Percentiles rank a stretch among this genome's conserved stretches.
These are phyloP conservation scores for Synchiropus splendidus DNA, from an alignment of 2,113 vertebrate species.

Conservation along the genomic window DNA sequence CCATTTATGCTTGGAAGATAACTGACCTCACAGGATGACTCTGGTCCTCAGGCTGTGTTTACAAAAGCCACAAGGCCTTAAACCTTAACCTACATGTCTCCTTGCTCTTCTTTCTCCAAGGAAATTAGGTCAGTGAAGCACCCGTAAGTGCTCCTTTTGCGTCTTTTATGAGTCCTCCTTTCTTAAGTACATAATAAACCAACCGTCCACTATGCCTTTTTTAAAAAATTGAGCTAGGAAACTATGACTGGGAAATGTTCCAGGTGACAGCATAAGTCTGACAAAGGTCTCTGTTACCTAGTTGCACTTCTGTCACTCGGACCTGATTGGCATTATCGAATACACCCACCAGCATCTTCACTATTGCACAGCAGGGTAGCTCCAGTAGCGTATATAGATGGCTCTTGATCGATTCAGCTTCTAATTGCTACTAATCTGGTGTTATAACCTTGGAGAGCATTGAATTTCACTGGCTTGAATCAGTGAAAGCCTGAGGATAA, in stretches of 20 bases:
- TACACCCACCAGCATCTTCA: slow-evolving; percentile 25
- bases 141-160: slow-evolving; percentile 18
- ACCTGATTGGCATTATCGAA: slow-evolving; percentile 13
- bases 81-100: slow-evolving; percentile 22
- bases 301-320: not conserved
- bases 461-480: slow-evolving; percentile 34
- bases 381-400: slow-evolving; percentile 31
- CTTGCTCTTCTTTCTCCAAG: slow-evolving; percentile 13
- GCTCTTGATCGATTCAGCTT: slow-evolving; percentile 38
- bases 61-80: slow-evolving; percentile 4
- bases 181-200: too few species aligned
- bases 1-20: too few species aligned
- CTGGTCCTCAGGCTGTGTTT: slow-evolving; percentile 10
- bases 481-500: slow-evolving; percentile 15
- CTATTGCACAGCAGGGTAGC: slow-evolving; percentile 13
- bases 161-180: slow-evolving; percentile 5
- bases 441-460: slow-evolving; percentile 26
- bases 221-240: too few species aligned
- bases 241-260: too few species aligned
- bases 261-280: too few species aligned
- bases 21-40: slow-evolving; percentile 14
- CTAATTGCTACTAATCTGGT: slow-evolving; percentile 35
- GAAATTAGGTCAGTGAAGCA: slow-evolving; percentile 39
- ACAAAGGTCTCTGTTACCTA: too few species aligned
- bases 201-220: too few species aligned